phyloP scores from a whole-genome alignment of 2,888 invertebrate species.

The Gerris lacustris region DNA sequence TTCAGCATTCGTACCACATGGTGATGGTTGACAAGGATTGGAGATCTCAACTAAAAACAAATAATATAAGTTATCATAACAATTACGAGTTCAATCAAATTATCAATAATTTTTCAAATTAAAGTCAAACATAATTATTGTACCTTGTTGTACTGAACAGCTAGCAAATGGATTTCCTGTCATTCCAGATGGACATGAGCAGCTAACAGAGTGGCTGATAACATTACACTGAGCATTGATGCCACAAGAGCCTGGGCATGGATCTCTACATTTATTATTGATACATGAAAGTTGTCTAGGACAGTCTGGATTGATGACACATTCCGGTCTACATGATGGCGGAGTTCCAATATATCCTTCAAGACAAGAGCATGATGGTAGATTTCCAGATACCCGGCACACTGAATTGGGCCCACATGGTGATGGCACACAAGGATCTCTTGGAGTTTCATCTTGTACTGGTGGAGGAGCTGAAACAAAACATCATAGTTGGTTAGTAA shows the following conservation, averaged over 20 bases:
- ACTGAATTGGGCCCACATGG: conserved; percentile 68
- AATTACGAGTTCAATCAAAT: too few species aligned
- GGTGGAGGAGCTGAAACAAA: background rate
- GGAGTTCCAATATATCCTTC: conserved; percentile 36
- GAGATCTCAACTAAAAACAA: conserved; percentile 13
- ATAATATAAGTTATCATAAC: too few species aligned
- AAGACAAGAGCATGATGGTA: conserved; percentile 57
- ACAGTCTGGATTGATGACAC: conserved; percentile 48
- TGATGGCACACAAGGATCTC: conserved; percentile 52
- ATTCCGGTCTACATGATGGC: conserved; percentile 61
- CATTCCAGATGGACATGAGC: conserved; percentile 33
- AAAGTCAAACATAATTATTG: background rate
- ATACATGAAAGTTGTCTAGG: conserved; percentile 37
- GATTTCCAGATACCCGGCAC: conserved; percentile 52
- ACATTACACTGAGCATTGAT: conserved; percentile 56
- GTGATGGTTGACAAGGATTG: conserved; percentile 54
- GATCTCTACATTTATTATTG: conserved; percentile 43
- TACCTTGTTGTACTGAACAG: conserved; percentile 23
- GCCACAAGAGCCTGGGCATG: conserved; percentile 59
- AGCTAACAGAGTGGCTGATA: conserved; percentile 58
- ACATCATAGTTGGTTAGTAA: background rate
- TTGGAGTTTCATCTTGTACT: conserved; percentile 22
- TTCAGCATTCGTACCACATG: conserved; percentile 65
- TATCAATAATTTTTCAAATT: background rate
- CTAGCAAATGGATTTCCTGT: conserved; percentile 31